Percentiles rank a stretch among this genome's conserved stretches.
phyloP scores from a whole-genome alignment of 2,888 invertebrate genomes.

The Parascotia fuliginaria region DNA sequence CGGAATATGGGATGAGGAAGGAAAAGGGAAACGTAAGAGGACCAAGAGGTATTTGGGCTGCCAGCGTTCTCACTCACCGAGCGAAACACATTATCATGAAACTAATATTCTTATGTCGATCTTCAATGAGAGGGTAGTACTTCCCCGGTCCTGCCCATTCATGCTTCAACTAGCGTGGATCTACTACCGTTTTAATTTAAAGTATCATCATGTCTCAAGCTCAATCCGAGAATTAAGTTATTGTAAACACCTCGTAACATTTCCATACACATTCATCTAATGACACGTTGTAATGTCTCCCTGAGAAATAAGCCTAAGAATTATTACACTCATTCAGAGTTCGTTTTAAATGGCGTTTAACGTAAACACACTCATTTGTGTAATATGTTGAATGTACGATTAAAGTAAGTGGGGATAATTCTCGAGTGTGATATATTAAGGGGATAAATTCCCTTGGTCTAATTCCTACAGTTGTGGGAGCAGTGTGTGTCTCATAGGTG shows the following conservation, averaged over 20 bases:
- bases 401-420: slow-evolving; percentile 3
- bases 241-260: slow-evolving; percentile 7
- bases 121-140: no score
- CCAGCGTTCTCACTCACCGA: no score
- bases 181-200: no score
- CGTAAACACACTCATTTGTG: slow-evolving; percentile 1
- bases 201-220: no score
- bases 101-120: no score
- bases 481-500: neutral
- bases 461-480: neutral
- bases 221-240: neutral
- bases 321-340: slow-evolving; percentile 2
- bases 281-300: slow-evolving; percentile 7
- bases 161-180: no score
- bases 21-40: no score
- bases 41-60: no score
- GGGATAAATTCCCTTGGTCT: neutral
- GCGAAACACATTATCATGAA: no score
- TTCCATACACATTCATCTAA: slow-evolving; percentile 18
- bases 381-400: slow-evolving; percentile 6
- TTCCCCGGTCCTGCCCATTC: no score
- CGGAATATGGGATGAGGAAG: no score
- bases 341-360: slow-evolving; percentile 4
- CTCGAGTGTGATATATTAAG: neutral
- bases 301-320: neutral